Evolutionary conservation across 1,140 invertebrate species (phyloP), one percentile per base, ranked within the genome.

Genomic region (Venustaconcha ellipsiformis): DNA sequence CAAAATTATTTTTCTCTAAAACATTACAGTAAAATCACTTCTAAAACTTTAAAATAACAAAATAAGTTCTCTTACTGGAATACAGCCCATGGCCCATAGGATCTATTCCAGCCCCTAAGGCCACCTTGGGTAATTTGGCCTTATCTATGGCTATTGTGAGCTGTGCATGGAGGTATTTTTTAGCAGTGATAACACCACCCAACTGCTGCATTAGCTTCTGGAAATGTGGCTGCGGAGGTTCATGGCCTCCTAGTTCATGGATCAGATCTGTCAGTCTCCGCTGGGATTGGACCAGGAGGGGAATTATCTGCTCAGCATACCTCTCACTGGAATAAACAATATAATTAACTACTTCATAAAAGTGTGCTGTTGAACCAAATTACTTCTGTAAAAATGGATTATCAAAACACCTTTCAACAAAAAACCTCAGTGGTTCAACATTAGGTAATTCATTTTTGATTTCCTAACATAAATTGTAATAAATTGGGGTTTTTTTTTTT

Each of bases 231-330:
- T 90, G 89, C 2, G 84, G 83, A 14, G 84, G 82, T 2, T 55
- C 14, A 37, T 74, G 59, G 14, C 88, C 88, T 14, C 82, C 81
- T 17, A 82, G 69, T 15, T 80, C 64, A 14, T 72, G 62, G 11
- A 89, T 80, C 30, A 79, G 76, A 6, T 82, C 80, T 37, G 82
- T 68, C n/a, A 90, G 72, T 62, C 83, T 83, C 30, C 84, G 71
- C 80, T 90, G 89, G n/a, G 89, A 87, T 66, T 88, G 85, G 17
- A 89, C 83, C 18, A 90, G 66, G 1, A 90, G 74, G 12, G 89
- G 89, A 18, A 84, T 69, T 6, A 89, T 81, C 66, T 87, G 86
- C 66, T 90, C 89, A 17, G 86, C 85, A 82, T 89, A 89, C 14
- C 89, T 76, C 56, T 89, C 82, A 83, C 89, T 89, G 81, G 37